Conservation (phyloP, 2,797 vertebrate genomes). For the Sardinella longiceps region DNA sequence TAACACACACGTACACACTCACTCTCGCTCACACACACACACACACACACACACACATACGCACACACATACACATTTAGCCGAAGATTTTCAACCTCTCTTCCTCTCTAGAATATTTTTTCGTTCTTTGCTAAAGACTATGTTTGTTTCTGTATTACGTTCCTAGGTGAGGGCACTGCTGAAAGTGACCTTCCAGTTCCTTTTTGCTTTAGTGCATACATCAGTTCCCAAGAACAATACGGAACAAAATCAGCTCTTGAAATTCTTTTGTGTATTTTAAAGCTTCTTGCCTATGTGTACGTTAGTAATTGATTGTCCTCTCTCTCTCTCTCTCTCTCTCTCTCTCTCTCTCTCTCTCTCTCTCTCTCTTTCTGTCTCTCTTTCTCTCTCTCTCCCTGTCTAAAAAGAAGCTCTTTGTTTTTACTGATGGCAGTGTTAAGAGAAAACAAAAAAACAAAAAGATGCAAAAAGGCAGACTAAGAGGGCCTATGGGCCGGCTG, state of each 20-base stretch:
- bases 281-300: conserved; percentile 25
- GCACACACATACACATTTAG: not conserved
- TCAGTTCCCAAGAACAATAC: not conserved
- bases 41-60: not conserved
- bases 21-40: not conserved
- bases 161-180: conserved; percentile 4
- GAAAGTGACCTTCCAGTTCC: not conserved
- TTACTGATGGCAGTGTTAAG: conserved; percentile 38
- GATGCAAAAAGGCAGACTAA: not conserved
- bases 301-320: conserved; percentile 14
- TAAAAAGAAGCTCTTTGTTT: conserved; percentile 34
- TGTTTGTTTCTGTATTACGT: not conserved
- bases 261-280: conserved; percentile 28
- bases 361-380: conserved; percentile 34
- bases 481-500: not conserved
- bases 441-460: not conserved
- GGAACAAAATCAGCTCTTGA: conserved; percentile 6
- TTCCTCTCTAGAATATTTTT: not conserved
- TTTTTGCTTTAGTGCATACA: not conserved
- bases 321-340: conserved; percentile 28
- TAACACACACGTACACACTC: not conserved
- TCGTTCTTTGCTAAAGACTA: not conserved
- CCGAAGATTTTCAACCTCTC: not conserved
- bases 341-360: conserved; percentile 33
- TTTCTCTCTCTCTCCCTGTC: not conserved